Evolutionary conservation across 2,797 vertebrate species (phyloP).

Genomic region (Potorous gilbertii): DNA sequence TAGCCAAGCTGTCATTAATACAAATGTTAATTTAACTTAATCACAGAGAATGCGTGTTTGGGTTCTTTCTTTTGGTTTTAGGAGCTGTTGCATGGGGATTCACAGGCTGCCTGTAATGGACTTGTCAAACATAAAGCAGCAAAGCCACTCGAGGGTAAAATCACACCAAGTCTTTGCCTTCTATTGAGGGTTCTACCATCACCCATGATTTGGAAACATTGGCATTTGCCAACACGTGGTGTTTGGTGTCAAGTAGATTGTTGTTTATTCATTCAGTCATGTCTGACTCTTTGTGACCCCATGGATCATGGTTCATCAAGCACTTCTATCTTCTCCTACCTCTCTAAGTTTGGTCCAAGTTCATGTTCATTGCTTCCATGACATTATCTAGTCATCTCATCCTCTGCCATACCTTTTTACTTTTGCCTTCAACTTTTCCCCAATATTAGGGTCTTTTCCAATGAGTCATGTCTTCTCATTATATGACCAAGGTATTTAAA

Average conservation of each 20-base stretch:
- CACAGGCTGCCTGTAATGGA: conserved; percentile 48
- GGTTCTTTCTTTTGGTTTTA: not conserved
- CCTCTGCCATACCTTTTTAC: not conserved
- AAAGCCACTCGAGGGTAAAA: conserved; percentile 23
- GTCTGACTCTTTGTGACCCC: not conserved
- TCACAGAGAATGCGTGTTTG: not conserved
- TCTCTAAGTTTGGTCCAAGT: not conserved
- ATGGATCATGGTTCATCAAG: not conserved
- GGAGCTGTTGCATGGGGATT: not conserved
- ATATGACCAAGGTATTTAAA: not conserved
- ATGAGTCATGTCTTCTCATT: not conserved
- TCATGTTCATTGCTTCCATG: not conserved
- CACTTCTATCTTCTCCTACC: not conserved
- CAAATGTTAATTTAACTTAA: conserved; percentile 57
- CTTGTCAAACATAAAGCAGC: conserved; percentile 10
- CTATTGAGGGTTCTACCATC: conserved; percentile 5
- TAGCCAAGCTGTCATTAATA: conserved; percentile 66
- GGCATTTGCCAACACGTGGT: conserved; percentile 3
- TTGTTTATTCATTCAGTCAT: not conserved
- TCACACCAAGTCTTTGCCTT: conserved; percentile 29
- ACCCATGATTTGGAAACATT: conserved; percentile 33
- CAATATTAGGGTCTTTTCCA: not conserved
- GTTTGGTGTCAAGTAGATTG: not conserved
- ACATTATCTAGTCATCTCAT: not conserved
- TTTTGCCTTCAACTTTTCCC: not conserved